Base-by-base conservation (phyloP, 2,113 vertebrate genomes). In the Neotoma lepida region DNA sequence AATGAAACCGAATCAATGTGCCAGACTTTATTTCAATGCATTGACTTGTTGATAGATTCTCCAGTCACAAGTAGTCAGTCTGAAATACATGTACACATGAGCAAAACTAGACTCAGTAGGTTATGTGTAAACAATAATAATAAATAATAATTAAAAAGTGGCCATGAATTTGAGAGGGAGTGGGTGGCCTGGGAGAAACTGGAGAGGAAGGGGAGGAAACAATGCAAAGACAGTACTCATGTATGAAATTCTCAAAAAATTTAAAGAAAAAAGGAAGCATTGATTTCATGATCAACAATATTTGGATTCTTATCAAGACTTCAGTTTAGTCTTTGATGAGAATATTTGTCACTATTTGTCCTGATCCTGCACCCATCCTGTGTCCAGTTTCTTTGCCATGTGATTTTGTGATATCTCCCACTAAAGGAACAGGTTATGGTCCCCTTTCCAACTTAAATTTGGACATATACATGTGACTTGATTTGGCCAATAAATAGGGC, bases 361-460 rank as follows among this genome's bases (percentile, higher is more conserved):
- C 46, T 91, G n/a, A 81, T 94, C 76, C 24, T 95, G 87, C 10
- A 78, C 8, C 30, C 22, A 80, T 88, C 33, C 41, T 87, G n/a
- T 73, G 76, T 90, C 51, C 18, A 90, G 24, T 74, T 87, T 88
- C 41, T 70, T 95, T 96, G 30, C 26, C 35, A 49, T 85, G 26
- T 93, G 35, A 96, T 44, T 39, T 56, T 96, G 12, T n/a, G 80
- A 26, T 90, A 94, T 15, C 14, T 92, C 63, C 18, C 39, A 49
- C 24, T 95, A 88, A 95, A 84, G 18, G 13, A 95, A 84, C 35
- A 78, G 5, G 54, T 87, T 88, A 68, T 84, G 20, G 44, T 94
- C 87, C 28, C 41, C 18, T 88, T 95, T 90, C 86, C 68, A 28
- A 77, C 14, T 78, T 87, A 51, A 91, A 68, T 89, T 91, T 76